Evolutionary conservation across 2,797 vertebrate species (phyloP), one percentile per base, ranked within the genome.

Genomic region (Alfaro cultratus): DNA sequence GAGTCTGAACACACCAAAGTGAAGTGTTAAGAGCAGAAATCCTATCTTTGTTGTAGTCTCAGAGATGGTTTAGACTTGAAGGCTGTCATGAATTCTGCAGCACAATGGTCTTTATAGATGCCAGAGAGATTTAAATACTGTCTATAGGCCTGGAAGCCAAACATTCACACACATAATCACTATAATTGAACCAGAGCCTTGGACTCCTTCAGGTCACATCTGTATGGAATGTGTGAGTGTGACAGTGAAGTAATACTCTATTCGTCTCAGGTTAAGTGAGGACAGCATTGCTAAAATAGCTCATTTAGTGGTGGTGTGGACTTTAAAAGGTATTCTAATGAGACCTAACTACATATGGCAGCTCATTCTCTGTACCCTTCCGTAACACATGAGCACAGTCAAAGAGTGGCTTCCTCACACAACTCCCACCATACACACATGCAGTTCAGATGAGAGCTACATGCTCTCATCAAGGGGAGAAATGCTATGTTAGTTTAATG

Each of bases 291-390:
- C 81, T 90, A 89, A 91, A 93, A 89, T 85, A 88, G 87, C 85
- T 90, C 78, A 88, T 93, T 93, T 86, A 89, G 88, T 83, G 86
- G 78, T 81, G 39, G 62, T 75, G 81, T 72, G 80, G 87, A 76
- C 77, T 91, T 89, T 80, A 89, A 90, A 86, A 90, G 85, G 83
- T 83, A 82, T 91, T 83, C 90, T 90, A 91, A 93, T 93, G 89
- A 93, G 86, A 92, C 86, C 64, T 90, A 91, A 93, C 83, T 79
- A 89, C 89, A 89, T 91, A 90, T 94, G 93, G 88, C 93, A 93
- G 90, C 87, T 91, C 86, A 92, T 90, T 91, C 75, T 90, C 89
- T 86, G 73, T 89, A 86, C 86, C 83, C 75, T 47, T 80, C 57
- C 55, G 72, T 79, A 84, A 81, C 85, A 83, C 89, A 90, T 87